Base-by-base conservation (phyloP, 2,888 invertebrate species). In the Cheilosia soror region DNA sequence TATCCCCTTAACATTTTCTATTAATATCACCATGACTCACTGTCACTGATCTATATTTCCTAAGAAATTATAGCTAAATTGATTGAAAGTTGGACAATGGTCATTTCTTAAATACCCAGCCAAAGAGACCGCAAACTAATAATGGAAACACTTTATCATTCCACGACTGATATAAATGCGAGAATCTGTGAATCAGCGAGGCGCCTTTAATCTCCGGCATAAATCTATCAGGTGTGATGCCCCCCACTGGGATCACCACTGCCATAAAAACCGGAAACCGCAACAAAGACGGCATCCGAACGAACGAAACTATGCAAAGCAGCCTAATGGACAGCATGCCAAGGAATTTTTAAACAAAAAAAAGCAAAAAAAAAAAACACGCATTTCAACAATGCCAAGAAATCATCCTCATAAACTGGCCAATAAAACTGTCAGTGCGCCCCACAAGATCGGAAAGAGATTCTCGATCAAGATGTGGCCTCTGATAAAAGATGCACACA, bases 171-270 rank as follows among this genome's bases (percentile, higher is more conserved):
- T 66, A 79, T 60, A 65, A 60, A 79, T 66, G 65, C 33, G 72
- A 58, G 63, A 51, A 84, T 80, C 72, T 47, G 76, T 42, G 76
- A 66, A 62, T 76, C 80, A 72, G 60, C 60, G 72, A 85, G 81
- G 85, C 85, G 85, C 85, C 85, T 85, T 85, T 85, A 85, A 81
- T 85, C 76, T 85, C 44, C 40, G 47, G 27, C 40, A 81, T 85
- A 85, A 85, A 85, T 81, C 85, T 85, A 87, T 82, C 86, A 86
- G 82, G 87, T 85, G 85, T 85, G 81, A 85, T 85, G 81, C 81
- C 85, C 81, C 85, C 85, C 85, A 85, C 68, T 66, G 82, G 60
- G 75, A 62, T 53, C 27, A 49, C 73, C 78, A 66, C 80, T 71
- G 72, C 81, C 84, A 81, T 27, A 72, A 78, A 78, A 76, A 75